Evolutionary conservation across 2,888 invertebrate species (phyloP).

Genomic region (Pristionchus exspectatus): DNA sequence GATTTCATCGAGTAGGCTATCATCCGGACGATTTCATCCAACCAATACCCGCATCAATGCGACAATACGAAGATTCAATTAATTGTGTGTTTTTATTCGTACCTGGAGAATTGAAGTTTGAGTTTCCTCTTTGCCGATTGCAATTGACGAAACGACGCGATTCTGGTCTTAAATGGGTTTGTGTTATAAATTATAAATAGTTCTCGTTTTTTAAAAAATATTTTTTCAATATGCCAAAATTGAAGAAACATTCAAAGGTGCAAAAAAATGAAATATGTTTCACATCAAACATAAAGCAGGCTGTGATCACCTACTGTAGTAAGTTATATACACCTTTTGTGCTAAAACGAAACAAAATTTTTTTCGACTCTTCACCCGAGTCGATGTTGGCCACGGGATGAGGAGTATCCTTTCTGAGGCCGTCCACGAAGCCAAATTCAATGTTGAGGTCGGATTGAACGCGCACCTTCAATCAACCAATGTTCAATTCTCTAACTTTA

Average conservation of each 20-base stretch:
- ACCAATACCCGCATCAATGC: neutral
- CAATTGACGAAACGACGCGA: constrained; percentile 26
- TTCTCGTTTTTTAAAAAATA: neutral
- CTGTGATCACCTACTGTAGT: neutral
- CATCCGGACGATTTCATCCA: neutral
- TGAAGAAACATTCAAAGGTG: neutral
- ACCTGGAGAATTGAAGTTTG: neutral
- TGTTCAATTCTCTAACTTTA: too few relatives aligned
- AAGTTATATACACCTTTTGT: too few relatives aligned
- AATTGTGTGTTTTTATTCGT: neutral
- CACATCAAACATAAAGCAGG: neutral
- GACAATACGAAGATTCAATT: neutral
- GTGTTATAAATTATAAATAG: too few relatives aligned
- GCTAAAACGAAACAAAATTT: neutral
- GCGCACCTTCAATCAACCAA: neutral
- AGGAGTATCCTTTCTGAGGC: constrained; percentile 19
- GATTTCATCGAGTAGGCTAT: neutral
- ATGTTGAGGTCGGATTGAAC: constrained; percentile 53
- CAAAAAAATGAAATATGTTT: neutral
- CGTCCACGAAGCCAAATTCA: constrained; percentile 51
- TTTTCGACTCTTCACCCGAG: neutral
- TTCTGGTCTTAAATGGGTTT: constrained; percentile 16
- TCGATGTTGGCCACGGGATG: constrained; percentile 41
- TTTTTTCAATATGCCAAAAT: neutral
- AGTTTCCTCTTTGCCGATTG: constrained; percentile 17